A percentile compares a stretch with the other conserved stretches of the same genome.
phyloP scores from a whole-genome alignment of 2,888 invertebrate genomes.

The Yponomeuta cagnagella region DNA sequence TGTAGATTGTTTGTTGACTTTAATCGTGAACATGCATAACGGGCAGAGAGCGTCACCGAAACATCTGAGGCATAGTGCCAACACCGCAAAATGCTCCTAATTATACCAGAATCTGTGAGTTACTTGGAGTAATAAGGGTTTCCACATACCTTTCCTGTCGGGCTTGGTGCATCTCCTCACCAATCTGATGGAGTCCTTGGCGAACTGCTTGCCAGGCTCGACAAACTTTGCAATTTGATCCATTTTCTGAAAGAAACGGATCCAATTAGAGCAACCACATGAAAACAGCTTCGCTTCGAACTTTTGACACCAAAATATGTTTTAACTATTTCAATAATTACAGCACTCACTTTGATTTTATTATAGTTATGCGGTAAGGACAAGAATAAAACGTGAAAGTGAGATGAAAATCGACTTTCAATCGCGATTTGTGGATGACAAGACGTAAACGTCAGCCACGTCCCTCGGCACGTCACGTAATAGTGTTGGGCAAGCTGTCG shows the following conservation, averaged over 20 bases:
- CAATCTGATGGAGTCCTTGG: slow-evolving; percentile 98
- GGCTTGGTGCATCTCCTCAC: slow-evolving; percentile 99
- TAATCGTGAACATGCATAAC: neutral
- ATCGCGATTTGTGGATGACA: slow-evolving; percentile 19
- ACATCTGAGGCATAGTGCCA: slow-evolving; percentile 7
- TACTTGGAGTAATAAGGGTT: neutral
- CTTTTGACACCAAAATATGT: neutral
- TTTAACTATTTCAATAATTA: neutral
- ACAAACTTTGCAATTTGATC: slow-evolving; percentile 97
- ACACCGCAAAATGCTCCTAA: slow-evolving; percentile 10
- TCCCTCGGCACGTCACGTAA: slow-evolving; percentile 62
- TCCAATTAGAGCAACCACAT: neutral
- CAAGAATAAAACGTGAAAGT: slow-evolving; percentile 9
- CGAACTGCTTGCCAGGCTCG: slow-evolving; percentile 96
- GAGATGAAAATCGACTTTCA: slow-evolving; percentile 2
- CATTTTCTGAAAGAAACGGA: slow-evolving; percentile 79
- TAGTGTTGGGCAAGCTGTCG: slow-evolving; percentile 15
- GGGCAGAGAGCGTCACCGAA: neutral
- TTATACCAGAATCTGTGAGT: neutral
- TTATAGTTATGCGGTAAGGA: neutral
- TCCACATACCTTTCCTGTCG: slow-evolving; percentile 91
- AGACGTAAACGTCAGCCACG: slow-evolving; percentile 67
- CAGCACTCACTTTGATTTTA: slow-evolving; percentile 4
- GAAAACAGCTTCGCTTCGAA: neutral
- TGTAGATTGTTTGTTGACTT: too few relatives aligned